Evolutionary conservation across 2,113 vertebrate species (phyloP).

Genomic region (Cromileptes altivelis): DNA sequence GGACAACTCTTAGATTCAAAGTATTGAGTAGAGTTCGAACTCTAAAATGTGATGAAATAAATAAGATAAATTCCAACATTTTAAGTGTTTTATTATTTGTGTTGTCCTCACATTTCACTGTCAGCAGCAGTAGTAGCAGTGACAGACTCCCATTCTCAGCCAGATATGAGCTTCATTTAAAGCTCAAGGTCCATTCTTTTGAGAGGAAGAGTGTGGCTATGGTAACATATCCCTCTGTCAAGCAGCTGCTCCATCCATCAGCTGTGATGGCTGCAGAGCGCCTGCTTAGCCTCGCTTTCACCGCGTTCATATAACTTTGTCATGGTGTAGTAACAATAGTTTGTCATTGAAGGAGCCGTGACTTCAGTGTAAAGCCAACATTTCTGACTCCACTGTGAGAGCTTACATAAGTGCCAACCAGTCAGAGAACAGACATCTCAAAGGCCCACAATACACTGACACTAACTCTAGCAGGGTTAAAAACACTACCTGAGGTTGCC

Average conservation of each 20-base stretch:
- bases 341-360: neutral
- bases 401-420: conserved; percentile 3
- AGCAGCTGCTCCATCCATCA: conserved; percentile 34
- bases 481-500: conserved; percentile 28
- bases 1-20: neutral
- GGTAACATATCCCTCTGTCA: conserved; percentile 40
- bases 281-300: neutral
- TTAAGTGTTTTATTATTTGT: neutral
- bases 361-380: conserved; percentile 18
- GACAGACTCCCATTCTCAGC: conserved; percentile 20
- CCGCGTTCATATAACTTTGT: conserved; percentile 1
- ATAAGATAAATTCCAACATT: neutral
- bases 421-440: conserved; percentile 6
- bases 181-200: conserved; percentile 58
- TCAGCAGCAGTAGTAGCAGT: neutral
- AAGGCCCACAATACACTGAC: conserved; percentile 12
- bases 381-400: neutral
- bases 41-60: neutral
- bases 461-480: neutral
- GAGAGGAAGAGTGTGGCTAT: conserved; percentile 48
- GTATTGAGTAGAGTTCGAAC: neutral
- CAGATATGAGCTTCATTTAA: conserved; percentile 38
- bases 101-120: neutral
- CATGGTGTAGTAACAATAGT: conserved; percentile 7
- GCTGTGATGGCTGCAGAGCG: conserved; percentile 8